phyloP scores from a whole-genome alignment of 2,113 vertebrate genomes.

The Malurus alboscapulatus region DNA sequence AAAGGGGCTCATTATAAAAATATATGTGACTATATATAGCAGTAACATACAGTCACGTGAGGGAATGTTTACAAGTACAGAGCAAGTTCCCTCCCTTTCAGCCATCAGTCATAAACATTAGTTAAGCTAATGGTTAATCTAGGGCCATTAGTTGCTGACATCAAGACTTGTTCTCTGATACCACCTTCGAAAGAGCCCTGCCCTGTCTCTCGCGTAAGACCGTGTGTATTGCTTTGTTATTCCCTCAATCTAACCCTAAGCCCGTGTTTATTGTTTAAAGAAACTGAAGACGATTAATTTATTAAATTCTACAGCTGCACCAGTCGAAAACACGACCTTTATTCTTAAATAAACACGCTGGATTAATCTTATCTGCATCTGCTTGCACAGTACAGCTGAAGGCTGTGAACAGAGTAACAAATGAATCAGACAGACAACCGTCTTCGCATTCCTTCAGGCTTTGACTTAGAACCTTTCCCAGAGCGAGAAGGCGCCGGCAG shows the following conservation, averaged over 20 bases:
- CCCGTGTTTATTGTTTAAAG: not conserved
- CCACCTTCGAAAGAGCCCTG: not conserved
- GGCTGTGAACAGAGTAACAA: not conserved
- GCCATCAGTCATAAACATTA: not conserved
- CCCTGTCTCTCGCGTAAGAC: not conserved
- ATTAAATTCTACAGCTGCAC: not conserved
- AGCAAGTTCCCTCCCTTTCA: not conserved
- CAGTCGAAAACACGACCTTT: not conserved
- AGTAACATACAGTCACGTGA: not conserved
- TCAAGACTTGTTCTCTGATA: not conserved
- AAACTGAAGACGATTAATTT: not conserved
- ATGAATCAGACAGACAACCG: not conserved
- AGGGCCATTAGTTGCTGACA: not conserved
- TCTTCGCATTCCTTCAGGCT: not conserved
- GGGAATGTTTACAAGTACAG: not conserved
- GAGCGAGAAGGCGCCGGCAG: not conserved
- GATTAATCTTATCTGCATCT: not conserved
- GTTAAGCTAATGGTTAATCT: not conserved
- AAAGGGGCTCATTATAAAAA: no score
- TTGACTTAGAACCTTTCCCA: not conserved
- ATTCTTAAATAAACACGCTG: not conserved
- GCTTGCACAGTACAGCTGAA: not conserved
- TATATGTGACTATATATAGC: not conserved
- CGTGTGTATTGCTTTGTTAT: not conserved
- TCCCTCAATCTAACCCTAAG: not conserved